phyloP scores from a whole-genome alignment of 1,140 invertebrate species.

The Asobara japonica region DNA sequence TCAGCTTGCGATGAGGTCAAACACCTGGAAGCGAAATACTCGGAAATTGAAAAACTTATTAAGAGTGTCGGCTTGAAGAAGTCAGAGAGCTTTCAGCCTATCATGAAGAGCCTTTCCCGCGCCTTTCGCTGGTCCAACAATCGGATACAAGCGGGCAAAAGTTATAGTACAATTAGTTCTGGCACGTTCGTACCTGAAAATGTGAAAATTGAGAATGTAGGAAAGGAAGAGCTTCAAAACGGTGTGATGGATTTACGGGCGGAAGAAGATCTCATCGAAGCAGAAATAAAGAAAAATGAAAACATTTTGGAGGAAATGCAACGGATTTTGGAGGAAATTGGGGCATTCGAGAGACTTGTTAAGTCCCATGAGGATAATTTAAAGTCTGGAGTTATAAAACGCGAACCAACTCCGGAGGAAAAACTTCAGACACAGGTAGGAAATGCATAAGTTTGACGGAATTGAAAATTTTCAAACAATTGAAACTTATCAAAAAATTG shows the following conservation, averaged over 20 bases:
- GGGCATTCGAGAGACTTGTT: constrained; percentile 39
- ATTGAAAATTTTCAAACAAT: too few species aligned
- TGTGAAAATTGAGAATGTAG: background rate
- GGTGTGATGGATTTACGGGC: constrained; percentile 34
- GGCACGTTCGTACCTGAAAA: too few species aligned
- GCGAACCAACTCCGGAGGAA: constrained; percentile 44
- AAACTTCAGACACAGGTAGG: constrained; percentile 48
- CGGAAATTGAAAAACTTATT: constrained; percentile 40
- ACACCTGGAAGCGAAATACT: constrained; percentile 39
- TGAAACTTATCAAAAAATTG: too few species aligned
- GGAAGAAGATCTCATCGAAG: constrained; percentile 41
- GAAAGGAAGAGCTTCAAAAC: constrained; percentile 11
- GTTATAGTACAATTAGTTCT: too few species aligned
- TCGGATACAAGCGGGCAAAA: background rate
- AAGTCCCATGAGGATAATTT: constrained; percentile 40
- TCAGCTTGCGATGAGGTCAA: constrained; percentile 47
- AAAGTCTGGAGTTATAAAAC: constrained; percentile 43
- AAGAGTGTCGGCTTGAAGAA: constrained; percentile 31
- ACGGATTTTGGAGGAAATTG: constrained; percentile 40
- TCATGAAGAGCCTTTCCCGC: constrained; percentile 42
- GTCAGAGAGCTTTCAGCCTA: constrained; percentile 41
- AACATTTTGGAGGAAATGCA: constrained; percentile 37
- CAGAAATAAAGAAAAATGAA: constrained; percentile 42
- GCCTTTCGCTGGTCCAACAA: constrained; percentile 42
- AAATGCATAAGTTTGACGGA: too few species aligned